Conservation (phyloP, 1,140 invertebrate species). For the Lordiphosa clarofinis region DNA sequence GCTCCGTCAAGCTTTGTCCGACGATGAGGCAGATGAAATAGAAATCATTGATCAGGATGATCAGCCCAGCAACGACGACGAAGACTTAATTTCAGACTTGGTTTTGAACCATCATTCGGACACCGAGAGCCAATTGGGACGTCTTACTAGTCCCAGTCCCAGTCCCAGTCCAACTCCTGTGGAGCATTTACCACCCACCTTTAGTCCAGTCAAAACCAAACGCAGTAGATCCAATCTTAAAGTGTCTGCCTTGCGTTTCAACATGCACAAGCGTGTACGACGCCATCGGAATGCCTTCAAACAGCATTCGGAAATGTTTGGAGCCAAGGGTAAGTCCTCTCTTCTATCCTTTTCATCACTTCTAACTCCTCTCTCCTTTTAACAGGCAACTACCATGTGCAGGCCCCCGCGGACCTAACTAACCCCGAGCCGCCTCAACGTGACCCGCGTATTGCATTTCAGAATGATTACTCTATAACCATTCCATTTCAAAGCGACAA, state of each 20-base stretch:
- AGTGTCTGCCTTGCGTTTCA: constrained; percentile 53
- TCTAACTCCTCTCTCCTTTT: too few relatives aligned
- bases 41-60: constrained; percentile 73
- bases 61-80: constrained; percentile 11
- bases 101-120: constrained; percentile 56
- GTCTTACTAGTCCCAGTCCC: constrained; percentile 30
- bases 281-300: constrained; percentile 48
- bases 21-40: constrained; percentile 64
- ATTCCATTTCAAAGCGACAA: constrained; percentile 71
- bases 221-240: constrained; percentile 41
- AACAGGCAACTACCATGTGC: constrained; percentile 51
- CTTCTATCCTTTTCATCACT: too few relatives aligned
- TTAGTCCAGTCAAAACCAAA: constrained; percentile 16
- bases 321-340: constrained; percentile 47
- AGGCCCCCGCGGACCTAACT: constrained; percentile 18
- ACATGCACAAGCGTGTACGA: constrained; percentile 52
- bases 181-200: constrained; percentile 12
- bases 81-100: constrained; percentile 18
- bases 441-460: constrained; percentile 49
- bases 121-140: constrained; percentile 69
- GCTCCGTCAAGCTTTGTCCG: constrained; percentile 75
- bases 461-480: constrained; percentile 46
- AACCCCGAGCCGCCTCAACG: constrained; percentile 1
- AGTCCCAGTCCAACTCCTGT: constrained; percentile 15
- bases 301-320: constrained; percentile 64